Evolutionary conservation across 1,140 invertebrate genomes (phyloP).

Genomic region (Pinna nobilis): DNA sequence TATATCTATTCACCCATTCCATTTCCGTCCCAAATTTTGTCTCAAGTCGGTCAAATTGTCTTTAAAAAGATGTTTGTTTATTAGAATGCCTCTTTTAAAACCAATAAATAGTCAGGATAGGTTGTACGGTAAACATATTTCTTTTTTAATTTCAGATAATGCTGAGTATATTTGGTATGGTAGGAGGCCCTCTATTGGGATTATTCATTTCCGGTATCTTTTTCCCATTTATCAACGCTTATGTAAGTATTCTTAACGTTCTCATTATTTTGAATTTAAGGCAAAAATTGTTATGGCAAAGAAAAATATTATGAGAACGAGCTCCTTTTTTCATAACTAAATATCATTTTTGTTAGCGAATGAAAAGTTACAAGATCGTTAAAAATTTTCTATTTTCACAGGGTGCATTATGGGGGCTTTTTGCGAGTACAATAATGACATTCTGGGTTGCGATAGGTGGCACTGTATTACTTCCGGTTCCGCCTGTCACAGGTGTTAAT

Average conservation of each 20-base stretch:
- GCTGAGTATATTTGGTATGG: slow-evolving; percentile 72
- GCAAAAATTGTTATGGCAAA: background rate
- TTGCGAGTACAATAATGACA: slow-evolving; percentile 82
- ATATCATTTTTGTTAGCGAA: background rate
- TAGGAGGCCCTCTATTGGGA: slow-evolving; percentile 68
- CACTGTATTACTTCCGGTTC: slow-evolving; percentile 49
- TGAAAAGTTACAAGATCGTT: background rate
- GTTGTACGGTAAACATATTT: no score
- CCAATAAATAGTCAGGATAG: no score
- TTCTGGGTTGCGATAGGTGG: slow-evolving; percentile 88
- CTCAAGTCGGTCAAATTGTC: no score
- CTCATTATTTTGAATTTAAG: no score
- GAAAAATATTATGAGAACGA: background rate
- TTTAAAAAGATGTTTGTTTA: no score
- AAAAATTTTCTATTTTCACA: slow-evolving; percentile 67
- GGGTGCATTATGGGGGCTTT: slow-evolving; percentile 85
- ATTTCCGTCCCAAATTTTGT: background rate
- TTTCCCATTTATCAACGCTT: slow-evolving; percentile 51
- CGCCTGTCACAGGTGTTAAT: slow-evolving; percentile 39
- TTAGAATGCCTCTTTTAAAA: no score
- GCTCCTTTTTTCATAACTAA: background rate
- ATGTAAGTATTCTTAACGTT: slow-evolving; percentile 26
- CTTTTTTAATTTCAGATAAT: slow-evolving; percentile 78
- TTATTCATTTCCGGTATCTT: slow-evolving; percentile 61
- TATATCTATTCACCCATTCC: background rate